Evolutionary conservation across 2,797 vertebrate species (phyloP).

Genomic region (Smutsia gigantea): DNA sequence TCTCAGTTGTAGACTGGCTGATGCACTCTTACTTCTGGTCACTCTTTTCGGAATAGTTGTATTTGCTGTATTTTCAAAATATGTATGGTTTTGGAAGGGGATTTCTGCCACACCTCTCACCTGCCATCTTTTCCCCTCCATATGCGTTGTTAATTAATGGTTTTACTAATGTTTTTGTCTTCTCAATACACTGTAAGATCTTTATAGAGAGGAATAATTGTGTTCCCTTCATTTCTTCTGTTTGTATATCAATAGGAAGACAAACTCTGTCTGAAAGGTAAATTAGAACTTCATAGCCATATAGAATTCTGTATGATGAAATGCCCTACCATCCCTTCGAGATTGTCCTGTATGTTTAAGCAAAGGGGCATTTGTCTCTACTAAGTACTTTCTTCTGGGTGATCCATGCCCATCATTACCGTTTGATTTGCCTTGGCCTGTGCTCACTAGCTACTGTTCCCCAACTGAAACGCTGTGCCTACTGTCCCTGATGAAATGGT

Average conservation of each 20-base stretch:
- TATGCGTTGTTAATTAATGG: not conserved
- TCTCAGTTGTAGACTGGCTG: no score
- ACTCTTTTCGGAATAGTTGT: no score
- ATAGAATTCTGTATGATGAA: not conserved
- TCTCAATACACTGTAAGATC: not conserved
- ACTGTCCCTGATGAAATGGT: not conserved
- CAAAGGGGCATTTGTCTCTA: not conserved
- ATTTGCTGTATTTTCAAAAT: no score
- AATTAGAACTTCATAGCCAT: not conserved
- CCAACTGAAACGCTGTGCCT: not conserved
- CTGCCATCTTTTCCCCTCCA: not conserved
- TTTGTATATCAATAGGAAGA: not conserved
- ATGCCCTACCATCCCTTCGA: not conserved
- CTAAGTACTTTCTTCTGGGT: not conserved
- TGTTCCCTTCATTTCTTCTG: not conserved
- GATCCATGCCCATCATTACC: not conserved
- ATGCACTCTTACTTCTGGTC: no score
- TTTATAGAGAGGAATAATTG: constrained; percentile 18
- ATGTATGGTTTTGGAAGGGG: no score
- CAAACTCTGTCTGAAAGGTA: not conserved
- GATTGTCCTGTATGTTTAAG: not conserved
- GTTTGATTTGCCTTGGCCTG: not conserved
- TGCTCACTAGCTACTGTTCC: not conserved
- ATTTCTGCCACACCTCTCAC: no score
- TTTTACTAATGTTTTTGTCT: not conserved